Percentiles rank a stretch among this genome's conserved stretches.
Conservation (phyloP, 2,888 invertebrate genomes). For the Sphaerophoria taeniata region DNA sequence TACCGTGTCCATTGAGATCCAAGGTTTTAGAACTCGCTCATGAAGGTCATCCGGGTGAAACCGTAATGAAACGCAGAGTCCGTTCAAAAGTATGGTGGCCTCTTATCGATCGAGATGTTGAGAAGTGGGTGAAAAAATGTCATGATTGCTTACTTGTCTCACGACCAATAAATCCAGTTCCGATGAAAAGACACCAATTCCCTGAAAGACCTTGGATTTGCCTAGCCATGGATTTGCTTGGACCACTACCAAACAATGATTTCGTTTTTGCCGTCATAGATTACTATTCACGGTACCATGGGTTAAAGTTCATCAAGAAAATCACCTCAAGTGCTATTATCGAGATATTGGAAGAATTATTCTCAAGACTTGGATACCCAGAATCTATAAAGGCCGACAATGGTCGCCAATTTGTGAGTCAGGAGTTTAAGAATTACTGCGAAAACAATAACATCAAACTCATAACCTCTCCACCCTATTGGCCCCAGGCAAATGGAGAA, state of each 20-base stretch:
- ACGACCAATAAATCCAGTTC: constrained; percentile 60
- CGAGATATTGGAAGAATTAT: constrained; percentile 27
- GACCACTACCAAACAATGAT: background rate
- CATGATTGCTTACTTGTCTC: constrained; percentile 70
- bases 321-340: constrained; percentile 13
- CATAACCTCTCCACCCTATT: constrained; percentile 25
- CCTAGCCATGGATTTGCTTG: constrained; percentile 4
- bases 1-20: background rate
- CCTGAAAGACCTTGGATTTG: background rate
- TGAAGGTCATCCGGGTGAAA: constrained; percentile 39
- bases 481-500: constrained; percentile 43
- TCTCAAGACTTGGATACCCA: constrained; percentile 27
- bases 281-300: constrained; percentile 5
- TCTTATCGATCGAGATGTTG: constrained; percentile 67
- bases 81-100: constrained; percentile 73
- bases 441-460: constrained; percentile 21
- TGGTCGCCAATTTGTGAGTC: constrained; percentile 38
- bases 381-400: constrained; percentile 48
- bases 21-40: constrained; percentile 36
- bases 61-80: constrained; percentile 43
- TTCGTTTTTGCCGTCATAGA: constrained; percentile 6
- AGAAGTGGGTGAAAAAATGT: constrained; percentile 69
- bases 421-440: constrained; percentile 30
- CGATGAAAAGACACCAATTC: constrained; percentile 62
- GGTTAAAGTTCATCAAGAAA: background rate